Evolutionary conservation across 2,797 vertebrate species (phyloP).

Genomic region (Sciaenops ocellatus): DNA sequence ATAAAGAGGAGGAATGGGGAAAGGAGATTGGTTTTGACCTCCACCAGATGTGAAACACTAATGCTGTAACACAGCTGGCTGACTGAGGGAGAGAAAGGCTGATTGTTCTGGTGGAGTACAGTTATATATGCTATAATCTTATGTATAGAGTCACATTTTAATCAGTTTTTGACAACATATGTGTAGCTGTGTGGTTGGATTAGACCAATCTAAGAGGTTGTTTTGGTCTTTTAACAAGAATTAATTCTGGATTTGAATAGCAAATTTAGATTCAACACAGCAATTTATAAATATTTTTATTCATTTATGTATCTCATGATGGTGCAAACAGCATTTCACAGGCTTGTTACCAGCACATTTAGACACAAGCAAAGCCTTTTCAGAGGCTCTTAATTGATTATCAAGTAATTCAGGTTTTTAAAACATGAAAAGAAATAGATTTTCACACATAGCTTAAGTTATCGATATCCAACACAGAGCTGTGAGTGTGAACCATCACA

Average conservation of each 20-base stretch:
- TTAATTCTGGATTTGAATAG: no score
- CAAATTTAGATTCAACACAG: no score
- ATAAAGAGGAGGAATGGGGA: conserved; percentile 48
- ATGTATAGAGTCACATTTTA: not conserved
- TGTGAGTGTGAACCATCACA: conserved; percentile 39
- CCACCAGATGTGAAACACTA: conserved; percentile 69
- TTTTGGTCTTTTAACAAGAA: not conserved
- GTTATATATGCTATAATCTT: not conserved
- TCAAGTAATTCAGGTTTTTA: not conserved
- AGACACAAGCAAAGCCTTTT: not conserved
- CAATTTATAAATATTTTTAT: no score
- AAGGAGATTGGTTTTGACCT: conserved; percentile 73
- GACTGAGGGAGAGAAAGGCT: conserved; percentile 20
- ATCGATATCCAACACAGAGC: conserved; percentile 5
- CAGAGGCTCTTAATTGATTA: not conserved
- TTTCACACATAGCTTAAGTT: conserved; percentile 15
- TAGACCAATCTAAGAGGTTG: not conserved
- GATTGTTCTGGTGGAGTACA: conserved; percentile 16
- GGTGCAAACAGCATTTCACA: not conserved
- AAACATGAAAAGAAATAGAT: not conserved
- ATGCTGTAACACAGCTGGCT: conserved; percentile 67
- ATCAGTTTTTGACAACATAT: no score
- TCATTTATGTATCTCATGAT: not conserved
- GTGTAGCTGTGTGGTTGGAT: no score
- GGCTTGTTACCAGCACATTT: not conserved